Base-by-base conservation (phyloP, 2,113 vertebrate species). In the Capreolus pygargus region DNA sequence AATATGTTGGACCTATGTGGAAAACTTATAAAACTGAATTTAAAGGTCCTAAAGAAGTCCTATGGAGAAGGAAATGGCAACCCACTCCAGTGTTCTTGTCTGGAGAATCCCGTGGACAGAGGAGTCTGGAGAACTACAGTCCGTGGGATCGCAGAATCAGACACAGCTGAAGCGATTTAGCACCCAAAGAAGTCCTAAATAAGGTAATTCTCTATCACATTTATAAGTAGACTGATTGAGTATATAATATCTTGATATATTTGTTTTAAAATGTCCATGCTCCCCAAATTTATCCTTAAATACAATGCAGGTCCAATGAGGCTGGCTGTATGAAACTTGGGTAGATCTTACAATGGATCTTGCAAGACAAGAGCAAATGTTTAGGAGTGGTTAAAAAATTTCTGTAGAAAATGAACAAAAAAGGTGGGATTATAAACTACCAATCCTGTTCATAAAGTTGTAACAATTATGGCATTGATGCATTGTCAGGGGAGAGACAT, bases 21-120 rank as follows among this genome's bases (percentile, higher is more conserved):
- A 12, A 96, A 64, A 64, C 39, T 74, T 87, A 60, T 54, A 43
- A 88, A 85, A 88, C 7, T 67, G 33, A 85, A 93, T 55, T 60
- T 79, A 90, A 85, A 67, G 30, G 82, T 43, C 57, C 50, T 91
- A 84, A 91, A 25, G 19, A 84, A 47, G 25, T 6, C 5, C 50
- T 50, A 43, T 13, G 21, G 67, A 74, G 67, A 39, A 74, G 36
- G 19, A 6, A 39, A 39, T 39, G 19, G 19, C 19, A 39, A 2
- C 6, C 2, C 36, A 74, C 67, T 25, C n/a, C 67, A 13, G 36
- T 39, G 6, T 3, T 39, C 67, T 70, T 36, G 64, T 9, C n/a
- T 11, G 64, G 64, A 67, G n/a, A 67, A 67, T 36, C 17, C 7
- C 33, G n/a, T 67, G 17, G 8, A 67, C 33, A 33, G 16, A 67